phyloP scores from a whole-genome alignment of 2,797 vertebrate species.

The Nannoperca australis region DNA sequence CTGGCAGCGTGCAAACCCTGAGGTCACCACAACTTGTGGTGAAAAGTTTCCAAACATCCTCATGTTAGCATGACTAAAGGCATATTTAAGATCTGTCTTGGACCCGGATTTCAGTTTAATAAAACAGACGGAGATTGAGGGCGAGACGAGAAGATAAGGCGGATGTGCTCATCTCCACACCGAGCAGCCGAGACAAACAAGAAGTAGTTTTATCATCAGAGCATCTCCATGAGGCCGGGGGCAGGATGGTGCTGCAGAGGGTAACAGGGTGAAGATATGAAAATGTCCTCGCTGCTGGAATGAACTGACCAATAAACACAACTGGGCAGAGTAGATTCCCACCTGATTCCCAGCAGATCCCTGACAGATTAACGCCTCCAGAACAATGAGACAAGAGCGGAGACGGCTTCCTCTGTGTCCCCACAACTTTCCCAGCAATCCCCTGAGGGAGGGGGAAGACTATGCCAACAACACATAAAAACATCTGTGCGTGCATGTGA shows the following conservation, averaged over 20 bases:
- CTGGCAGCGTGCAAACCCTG: constrained; percentile 66
- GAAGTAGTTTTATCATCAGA: constrained; percentile 66
- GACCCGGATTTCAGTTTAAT: constrained; percentile 55
- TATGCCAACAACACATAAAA: constrained; percentile 43
- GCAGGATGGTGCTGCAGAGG: constrained; percentile 51
- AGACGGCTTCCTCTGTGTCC: constrained; percentile 80
- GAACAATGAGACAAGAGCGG: constrained; percentile 83
- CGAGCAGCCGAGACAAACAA: constrained; percentile 70
- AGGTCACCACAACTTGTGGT: constrained; percentile 75
- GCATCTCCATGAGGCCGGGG: constrained; percentile 60
- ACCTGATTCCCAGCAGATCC: constrained; percentile 83
- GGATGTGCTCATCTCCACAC: constrained; percentile 78
- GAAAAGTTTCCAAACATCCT: constrained; percentile 81
- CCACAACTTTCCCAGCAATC: constrained; percentile 78
- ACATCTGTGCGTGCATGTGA: constrained; percentile 34
- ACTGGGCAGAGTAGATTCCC: constrained; percentile 74
- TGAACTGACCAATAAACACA: constrained; percentile 65
- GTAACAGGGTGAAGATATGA: constrained; percentile 45
- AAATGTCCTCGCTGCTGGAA: constrained; percentile 50
- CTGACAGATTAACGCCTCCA: constrained; percentile 81
- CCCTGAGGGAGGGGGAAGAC: constrained; percentile 55
- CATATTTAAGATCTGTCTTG: constrained; percentile 77
- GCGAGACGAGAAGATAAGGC: constrained; percentile 62
- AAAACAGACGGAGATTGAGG: constrained; percentile 66
- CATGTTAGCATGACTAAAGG: constrained; percentile 74